Evolutionary conservation across 2,888 invertebrate genomes (phyloP).

Genomic region (Tortrix viridana): DNA sequence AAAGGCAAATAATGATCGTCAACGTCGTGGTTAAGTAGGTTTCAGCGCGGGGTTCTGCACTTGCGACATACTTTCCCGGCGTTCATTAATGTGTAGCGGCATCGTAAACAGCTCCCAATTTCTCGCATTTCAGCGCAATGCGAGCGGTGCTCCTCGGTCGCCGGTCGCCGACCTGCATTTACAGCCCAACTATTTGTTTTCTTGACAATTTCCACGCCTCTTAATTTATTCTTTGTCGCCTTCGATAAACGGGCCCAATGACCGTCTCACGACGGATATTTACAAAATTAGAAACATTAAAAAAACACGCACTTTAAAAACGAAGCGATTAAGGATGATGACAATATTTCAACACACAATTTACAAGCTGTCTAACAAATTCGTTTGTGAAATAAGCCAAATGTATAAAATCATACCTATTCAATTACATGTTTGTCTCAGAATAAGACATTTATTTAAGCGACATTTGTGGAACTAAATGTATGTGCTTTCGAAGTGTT

Average conservation of each 20-base stretch:
- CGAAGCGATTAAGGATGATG: slow-evolving; percentile 57
- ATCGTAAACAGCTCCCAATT: slow-evolving; percentile 50
- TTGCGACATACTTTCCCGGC: slow-evolving; percentile 45
- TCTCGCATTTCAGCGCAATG: slow-evolving; percentile 57
- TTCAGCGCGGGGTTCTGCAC: slow-evolving; percentile 39
- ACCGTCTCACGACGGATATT: slow-evolving; percentile 53
- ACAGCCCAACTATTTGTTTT: slow-evolving; percentile 50
- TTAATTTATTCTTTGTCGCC: slow-evolving; percentile 49
- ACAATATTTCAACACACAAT: slow-evolving; percentile 59
- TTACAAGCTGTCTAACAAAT: slow-evolving; percentile 56
- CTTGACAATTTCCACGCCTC: slow-evolving; percentile 53
- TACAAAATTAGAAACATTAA: slow-evolving; percentile 56
- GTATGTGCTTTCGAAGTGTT: too few species aligned
- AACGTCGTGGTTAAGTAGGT: slow-evolving; percentile 35
- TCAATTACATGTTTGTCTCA: slow-evolving; percentile 1
- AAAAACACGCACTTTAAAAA: slow-evolving; percentile 50
- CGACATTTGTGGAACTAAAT: too few species aligned
- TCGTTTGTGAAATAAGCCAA: slow-evolving; percentile 45
- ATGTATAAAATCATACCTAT: too few species aligned
- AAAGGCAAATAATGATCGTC: slow-evolving; percentile 34
- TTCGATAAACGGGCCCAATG: slow-evolving; percentile 58
- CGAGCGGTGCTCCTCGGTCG: slow-evolving; percentile 50
- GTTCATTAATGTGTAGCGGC: slow-evolving; percentile 41
- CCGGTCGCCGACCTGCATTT: slow-evolving; percentile 68
- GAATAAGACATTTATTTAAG: too few species aligned